These are phyloP conservation scores for Girardia tigrina DNA, from an alignment of 2,888 invertebrate species.

Conservation along the genomic window DNA sequence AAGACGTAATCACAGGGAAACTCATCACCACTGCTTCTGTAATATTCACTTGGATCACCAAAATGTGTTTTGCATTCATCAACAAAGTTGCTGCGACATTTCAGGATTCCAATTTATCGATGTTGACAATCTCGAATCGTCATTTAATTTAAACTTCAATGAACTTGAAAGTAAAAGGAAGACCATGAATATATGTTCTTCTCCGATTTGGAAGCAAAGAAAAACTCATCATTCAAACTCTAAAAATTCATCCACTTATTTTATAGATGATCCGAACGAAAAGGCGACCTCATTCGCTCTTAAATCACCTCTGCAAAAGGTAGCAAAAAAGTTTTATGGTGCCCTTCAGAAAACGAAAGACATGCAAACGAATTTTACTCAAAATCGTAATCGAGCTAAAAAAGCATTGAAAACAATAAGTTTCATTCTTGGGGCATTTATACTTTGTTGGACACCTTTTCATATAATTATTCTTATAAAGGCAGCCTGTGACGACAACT, in stretches of 20 bases:
- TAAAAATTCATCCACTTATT: background rate
- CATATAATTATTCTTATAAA: slow-evolving; percentile 87
- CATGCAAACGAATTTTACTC: background rate
- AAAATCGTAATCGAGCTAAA: slow-evolving; percentile 66
- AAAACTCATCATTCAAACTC: background rate
- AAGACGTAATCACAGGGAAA: background rate
- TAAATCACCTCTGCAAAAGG: background rate
- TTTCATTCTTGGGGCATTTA: slow-evolving; percentile 87
- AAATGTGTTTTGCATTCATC: background rate
- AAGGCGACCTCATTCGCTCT: background rate
- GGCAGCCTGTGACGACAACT: slow-evolving; percentile 64
- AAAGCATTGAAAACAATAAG: slow-evolving; percentile 96
- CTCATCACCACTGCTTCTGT: background rate
- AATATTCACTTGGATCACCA: background rate
- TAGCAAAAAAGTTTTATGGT: slow-evolving; percentile 1
- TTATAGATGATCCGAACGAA: background rate
- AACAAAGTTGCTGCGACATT: background rate
- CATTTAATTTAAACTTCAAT: background rate
- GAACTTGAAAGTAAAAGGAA: background rate
- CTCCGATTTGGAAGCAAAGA: background rate
- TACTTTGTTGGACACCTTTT: slow-evolving; percentile 97
- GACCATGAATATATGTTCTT: background rate
- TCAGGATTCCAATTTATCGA: background rate
- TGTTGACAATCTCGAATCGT: background rate
- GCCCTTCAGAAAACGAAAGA: background rate